Percentiles rank a stretch among this genome's conserved stretches.
Conservation (phyloP, 2,888 invertebrate genomes). For the Agriopis aurantiaria region DNA sequence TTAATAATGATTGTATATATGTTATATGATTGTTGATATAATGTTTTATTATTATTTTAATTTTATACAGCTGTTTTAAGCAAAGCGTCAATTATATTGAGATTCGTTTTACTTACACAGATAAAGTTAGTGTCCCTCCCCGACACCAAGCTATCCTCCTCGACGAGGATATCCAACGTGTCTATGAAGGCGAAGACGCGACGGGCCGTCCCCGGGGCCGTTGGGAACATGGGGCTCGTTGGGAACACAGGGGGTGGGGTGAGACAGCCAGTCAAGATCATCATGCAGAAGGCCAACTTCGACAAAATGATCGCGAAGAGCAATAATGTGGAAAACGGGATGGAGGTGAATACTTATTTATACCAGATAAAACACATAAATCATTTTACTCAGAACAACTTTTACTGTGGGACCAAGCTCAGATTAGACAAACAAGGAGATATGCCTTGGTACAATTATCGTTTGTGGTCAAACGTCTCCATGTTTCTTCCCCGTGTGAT, state of each 20-base stretch:
- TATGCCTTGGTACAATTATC: too few species aligned
- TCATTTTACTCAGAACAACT: too few species aligned
- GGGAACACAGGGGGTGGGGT: constrained; percentile 1
- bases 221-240: too few species aligned
- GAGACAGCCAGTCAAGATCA: constrained; percentile 73
- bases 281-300: constrained; percentile 75
- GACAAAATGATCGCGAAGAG: constrained; percentile 54
- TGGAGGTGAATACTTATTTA: constrained; percentile 19
- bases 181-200: constrained; percentile 38
- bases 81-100: too few species aligned
- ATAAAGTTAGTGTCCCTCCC: constrained; percentile 61
- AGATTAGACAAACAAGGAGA: too few species aligned
- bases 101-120: constrained; percentile 42
- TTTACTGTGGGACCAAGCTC: too few species aligned
- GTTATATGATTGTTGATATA: too few species aligned
- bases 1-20: too few species aligned
- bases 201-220: constrained; percentile 6
- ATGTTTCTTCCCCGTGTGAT: too few species aligned
- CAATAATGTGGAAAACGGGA: constrained; percentile 4
- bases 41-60: too few species aligned
- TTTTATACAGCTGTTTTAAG: too few species aligned
- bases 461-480: too few species aligned
- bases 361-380: not conserved
- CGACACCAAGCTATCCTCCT: constrained; percentile 53
- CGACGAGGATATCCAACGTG: constrained; percentile 45